Evolutionary conservation across 2,888 invertebrate species (phyloP).

Genomic region (Dioctria rufipes): DNA sequence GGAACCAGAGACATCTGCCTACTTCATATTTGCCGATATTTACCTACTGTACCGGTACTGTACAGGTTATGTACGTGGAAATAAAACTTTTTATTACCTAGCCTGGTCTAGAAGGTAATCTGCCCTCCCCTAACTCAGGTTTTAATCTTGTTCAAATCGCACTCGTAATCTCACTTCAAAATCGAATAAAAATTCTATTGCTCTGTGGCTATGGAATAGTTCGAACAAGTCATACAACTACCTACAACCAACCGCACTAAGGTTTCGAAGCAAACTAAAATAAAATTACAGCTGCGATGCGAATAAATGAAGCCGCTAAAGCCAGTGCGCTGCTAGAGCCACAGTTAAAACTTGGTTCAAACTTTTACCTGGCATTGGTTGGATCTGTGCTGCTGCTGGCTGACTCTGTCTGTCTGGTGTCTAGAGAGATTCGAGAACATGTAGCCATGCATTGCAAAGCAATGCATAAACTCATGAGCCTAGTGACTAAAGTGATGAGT

Average conservation of each 20-base stretch:
- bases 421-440: too few relatives aligned
- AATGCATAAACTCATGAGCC: too few relatives aligned
- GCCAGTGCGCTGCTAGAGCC: too few relatives aligned
- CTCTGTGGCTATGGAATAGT: too few relatives aligned
- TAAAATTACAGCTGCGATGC: not conserved
- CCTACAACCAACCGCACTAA: conserved; percentile 8
- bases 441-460: too few relatives aligned
- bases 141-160: not conserved
- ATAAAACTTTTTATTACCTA: not conserved
- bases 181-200: not conserved
- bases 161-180: conserved; percentile 23
- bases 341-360: too few relatives aligned
- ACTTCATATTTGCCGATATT: conserved; percentile 5
- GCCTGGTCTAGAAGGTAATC: not conserved
- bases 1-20: conserved; percentile 31
- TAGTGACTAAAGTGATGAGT: too few relatives aligned
- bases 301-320: too few relatives aligned
- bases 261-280: conserved; percentile 25
- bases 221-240: not conserved
- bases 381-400: too few relatives aligned
- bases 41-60: not conserved
- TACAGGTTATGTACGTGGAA: conserved; percentile 2
- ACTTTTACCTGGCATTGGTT: too few relatives aligned
- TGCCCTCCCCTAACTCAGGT: not conserved
- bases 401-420: too few relatives aligned